Evolutionary conservation across 2,113 vertebrate species (phyloP).

Genomic region (Neopipo cinnamomea): DNA sequence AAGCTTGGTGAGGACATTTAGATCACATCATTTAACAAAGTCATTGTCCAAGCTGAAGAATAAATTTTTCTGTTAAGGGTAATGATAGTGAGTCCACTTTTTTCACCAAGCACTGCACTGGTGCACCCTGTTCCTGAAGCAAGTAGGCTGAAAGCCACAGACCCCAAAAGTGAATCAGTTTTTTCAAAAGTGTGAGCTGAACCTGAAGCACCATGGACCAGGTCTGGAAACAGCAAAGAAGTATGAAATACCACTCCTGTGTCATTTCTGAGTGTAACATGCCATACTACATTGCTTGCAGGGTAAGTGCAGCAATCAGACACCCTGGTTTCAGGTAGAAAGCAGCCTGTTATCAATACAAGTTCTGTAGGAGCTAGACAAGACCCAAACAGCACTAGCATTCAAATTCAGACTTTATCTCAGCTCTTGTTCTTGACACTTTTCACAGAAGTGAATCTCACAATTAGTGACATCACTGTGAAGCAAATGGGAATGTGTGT

Average conservation of each 20-base stretch:
- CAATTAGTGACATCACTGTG: not conserved
- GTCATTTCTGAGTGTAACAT: not conserved
- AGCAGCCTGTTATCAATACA: not conserved
- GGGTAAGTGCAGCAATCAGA: not conserved
- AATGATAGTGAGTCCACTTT: fast-evolving
- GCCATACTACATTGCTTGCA: not conserved
- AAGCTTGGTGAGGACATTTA: not conserved
- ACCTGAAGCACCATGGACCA: not conserved
- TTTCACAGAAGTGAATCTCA: not conserved
- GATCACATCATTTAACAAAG: not conserved
- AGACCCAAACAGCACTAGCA: not conserved
- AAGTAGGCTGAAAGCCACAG: not conserved
- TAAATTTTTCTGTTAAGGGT: not conserved
- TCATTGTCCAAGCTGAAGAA: not conserved
- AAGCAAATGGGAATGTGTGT: not conserved
- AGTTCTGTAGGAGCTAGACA: not conserved
- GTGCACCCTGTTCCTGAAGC: not conserved
- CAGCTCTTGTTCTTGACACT: not conserved
- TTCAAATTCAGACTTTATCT: not conserved
- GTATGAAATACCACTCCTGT: not conserved
- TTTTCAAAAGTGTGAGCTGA: not conserved
- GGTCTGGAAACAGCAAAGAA: not conserved
- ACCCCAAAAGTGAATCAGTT: not conserved
- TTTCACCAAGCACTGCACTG: not conserved
- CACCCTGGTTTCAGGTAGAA: not conserved